Percentiles rank a stretch among this genome's conserved stretches.
Evolutionary conservation across 2,113 vertebrate species (phyloP).

Genomic region (Emydura subglobosa): DNA sequence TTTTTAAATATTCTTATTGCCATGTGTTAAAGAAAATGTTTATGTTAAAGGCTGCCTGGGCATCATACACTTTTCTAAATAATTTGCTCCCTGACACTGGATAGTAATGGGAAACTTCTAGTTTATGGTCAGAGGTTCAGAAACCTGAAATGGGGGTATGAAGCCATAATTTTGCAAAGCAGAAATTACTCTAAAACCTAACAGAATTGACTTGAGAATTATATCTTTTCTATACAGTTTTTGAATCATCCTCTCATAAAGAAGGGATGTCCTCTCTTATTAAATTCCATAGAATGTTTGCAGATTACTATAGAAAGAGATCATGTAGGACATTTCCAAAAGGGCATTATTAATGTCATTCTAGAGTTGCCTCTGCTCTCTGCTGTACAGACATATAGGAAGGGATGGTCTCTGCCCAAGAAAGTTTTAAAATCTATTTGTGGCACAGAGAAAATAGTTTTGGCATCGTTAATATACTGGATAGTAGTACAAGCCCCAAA

Average conservation of each 20-base stretch:
- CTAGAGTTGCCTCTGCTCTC: not conserved
- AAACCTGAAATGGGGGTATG: conserved; percentile 11
- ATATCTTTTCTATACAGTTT: conserved; percentile 34
- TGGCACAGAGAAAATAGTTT: not conserved
- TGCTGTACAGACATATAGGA: not conserved
- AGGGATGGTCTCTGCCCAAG: not conserved
- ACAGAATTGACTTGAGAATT: conserved; percentile 13
- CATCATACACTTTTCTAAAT: conserved; percentile 66
- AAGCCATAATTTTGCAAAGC: conserved; percentile 11
- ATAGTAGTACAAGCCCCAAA: not conserved
- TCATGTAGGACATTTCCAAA: not conserved
- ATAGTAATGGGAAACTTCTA: not conserved
- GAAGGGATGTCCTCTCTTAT: conserved; percentile 3
- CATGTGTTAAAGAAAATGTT: conserved; percentile 36
- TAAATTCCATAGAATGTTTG: not conserved
- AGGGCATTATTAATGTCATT: not conserved
- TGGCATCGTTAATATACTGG: conserved; percentile 21
- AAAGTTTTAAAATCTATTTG: not conserved
- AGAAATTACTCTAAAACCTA: conserved; percentile 58
- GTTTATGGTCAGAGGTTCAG: conserved; percentile 50
- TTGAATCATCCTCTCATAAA: conserved; percentile 18
- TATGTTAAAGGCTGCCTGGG: conserved; percentile 54
- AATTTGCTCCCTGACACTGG: conserved; percentile 58
- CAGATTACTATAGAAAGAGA: not conserved
- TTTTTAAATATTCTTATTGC: conserved; percentile 45